Evolutionary conservation across 2,888 invertebrate species (phyloP).

Genomic region (Muschampia plurimacula): DNA sequence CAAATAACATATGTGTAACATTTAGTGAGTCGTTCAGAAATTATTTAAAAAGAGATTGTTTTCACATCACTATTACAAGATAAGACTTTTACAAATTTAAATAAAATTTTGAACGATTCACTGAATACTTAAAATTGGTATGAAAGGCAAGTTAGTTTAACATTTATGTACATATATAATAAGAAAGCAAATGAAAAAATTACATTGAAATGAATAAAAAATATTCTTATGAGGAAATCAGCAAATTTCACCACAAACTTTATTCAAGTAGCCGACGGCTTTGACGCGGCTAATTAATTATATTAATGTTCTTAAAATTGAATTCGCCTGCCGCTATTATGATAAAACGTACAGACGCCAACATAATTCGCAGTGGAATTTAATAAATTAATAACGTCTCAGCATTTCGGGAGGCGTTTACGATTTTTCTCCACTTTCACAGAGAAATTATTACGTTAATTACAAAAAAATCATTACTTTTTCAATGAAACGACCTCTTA

Average conservation of each 20-base stretch:
- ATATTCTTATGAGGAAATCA: conserved; percentile 26
- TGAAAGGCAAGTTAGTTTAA: conserved; percentile 37
- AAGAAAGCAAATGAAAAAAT: conserved; percentile 42
- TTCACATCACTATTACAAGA: background rate
- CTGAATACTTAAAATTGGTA: background rate
- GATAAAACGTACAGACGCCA: conserved; percentile 49
- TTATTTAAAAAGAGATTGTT: background rate
- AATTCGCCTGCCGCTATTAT: conserved; percentile 51
- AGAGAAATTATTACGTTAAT: background rate
- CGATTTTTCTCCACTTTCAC: conserved; percentile 15
- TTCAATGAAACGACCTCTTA: background rate
- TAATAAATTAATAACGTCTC: conserved; percentile 36
- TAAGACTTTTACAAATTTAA: background rate
- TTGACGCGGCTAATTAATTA: conserved; percentile 52
- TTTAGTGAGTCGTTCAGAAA: conserved; percentile 23
- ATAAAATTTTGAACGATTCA: conserved; percentile 4
- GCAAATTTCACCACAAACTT: conserved; percentile 51
- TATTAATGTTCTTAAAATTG: conserved; percentile 53
- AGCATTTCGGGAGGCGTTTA: conserved; percentile 11
- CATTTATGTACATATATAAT: conserved; percentile 38
- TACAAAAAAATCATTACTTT: background rate
- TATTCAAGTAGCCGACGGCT: conserved; percentile 45
- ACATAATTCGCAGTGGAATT: conserved; percentile 39
- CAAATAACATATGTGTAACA: background rate
- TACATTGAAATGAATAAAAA: conserved; percentile 41